Percentiles rank a stretch among this genome's conserved stretches.
These are phyloP conservation scores for Nemotelus nigrinus DNA, from an alignment of 2,888 invertebrate genomes.

Conservation along the genomic window DNA sequence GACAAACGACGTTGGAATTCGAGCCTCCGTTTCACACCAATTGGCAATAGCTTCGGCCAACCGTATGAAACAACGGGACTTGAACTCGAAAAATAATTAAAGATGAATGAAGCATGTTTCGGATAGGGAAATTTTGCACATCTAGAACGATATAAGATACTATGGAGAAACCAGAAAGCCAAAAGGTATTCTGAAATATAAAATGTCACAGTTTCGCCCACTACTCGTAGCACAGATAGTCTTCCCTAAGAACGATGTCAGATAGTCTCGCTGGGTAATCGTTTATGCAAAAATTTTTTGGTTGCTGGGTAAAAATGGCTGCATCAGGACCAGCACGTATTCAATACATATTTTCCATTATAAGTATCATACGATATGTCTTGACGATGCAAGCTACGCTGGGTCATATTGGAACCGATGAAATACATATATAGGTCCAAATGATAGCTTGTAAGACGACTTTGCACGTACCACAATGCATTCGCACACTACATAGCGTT, in stretches of 20 bases:
- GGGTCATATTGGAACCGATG: constrained; percentile 27
- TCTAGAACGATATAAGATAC: not conserved
- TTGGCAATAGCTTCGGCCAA: not conserved
- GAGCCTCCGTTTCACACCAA: not conserved
- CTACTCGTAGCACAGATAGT: constrained; percentile 16
- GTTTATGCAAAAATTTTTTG: constrained; percentile 55
- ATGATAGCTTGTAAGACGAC: constrained; percentile 16
- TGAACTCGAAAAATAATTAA: constrained; percentile 44
- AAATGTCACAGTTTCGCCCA: constrained; percentile 33
- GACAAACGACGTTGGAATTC: no score
- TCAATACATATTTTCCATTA: constrained; percentile 64
- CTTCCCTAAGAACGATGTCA: constrained; percentile 10
- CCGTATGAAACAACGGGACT: not conserved
- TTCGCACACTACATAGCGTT: constrained; percentile 23
- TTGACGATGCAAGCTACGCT: not conserved
- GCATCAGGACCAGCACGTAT: constrained; percentile 65
- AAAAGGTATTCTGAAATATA: constrained; percentile 35
- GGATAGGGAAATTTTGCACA: not conserved
- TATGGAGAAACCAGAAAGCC: constrained; percentile 4
- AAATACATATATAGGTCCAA: constrained; percentile 23
- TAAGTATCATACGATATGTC: constrained; percentile 46
- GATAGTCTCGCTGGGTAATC: constrained; percentile 41
- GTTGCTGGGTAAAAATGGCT: constrained; percentile 54
- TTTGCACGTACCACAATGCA: constrained; percentile 13
- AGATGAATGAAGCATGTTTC: constrained; percentile 42